Evolutionary conservation across 2,113 vertebrate species (phyloP).

Genomic region (Charina bottae): DNA sequence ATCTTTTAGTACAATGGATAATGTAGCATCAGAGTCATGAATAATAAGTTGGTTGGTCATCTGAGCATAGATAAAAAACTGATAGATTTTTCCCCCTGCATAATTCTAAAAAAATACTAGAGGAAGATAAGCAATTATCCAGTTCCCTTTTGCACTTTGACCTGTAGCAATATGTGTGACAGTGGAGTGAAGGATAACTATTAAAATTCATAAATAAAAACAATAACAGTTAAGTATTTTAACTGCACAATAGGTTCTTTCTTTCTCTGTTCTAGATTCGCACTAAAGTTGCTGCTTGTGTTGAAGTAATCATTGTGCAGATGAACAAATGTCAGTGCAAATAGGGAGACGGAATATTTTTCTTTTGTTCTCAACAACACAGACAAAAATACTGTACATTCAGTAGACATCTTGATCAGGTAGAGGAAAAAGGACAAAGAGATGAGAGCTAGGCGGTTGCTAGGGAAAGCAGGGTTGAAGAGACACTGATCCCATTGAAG

Average conservation of each 20-base stretch:
- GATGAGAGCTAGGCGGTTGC: background rate
- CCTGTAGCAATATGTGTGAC: background rate
- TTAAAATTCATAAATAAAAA: background rate
- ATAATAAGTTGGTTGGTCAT: background rate
- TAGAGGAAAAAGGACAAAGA: background rate
- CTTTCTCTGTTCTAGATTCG: background rate
- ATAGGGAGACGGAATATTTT: background rate
- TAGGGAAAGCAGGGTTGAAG: too few relatives aligned
- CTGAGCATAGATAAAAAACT: background rate
- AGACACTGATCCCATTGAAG: too few relatives aligned
- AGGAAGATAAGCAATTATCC: background rate
- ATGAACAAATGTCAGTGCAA: background rate
- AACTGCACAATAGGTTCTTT: background rate
- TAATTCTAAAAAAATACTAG: background rate
- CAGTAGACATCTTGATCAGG: background rate
- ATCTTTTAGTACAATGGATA: background rate
- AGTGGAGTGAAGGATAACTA: background rate
- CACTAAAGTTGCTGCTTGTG: background rate
- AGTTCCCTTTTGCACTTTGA: background rate
- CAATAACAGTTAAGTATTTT: background rate
- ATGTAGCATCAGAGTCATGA: background rate
- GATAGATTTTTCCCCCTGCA: background rate
- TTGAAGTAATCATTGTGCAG: background rate
- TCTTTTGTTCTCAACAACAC: background rate
- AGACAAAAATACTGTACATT: background rate